phyloP scores from a whole-genome alignment of 2,797 vertebrate species.

The Neosilurus mollespiculum region DNA sequence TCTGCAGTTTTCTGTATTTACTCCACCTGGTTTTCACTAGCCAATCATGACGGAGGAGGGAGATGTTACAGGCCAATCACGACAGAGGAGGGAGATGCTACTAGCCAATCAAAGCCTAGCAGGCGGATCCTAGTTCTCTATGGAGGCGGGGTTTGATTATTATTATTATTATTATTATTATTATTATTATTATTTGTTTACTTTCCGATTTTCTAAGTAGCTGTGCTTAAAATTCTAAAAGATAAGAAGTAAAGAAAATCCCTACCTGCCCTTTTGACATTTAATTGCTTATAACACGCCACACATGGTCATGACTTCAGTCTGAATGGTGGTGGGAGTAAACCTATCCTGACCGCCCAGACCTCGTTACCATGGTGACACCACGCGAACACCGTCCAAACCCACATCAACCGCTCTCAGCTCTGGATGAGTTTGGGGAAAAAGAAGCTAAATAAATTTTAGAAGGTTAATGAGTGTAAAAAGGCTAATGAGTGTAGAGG shows the following conservation, averaged over 20 bases:
- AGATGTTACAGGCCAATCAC: neutral
- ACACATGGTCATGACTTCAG: neutral
- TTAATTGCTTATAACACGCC: neutral
- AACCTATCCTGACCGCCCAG: too few species aligned
- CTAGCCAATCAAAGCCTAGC: neutral
- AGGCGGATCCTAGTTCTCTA: neutral
- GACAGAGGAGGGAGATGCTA: too few species aligned
- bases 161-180: too few species aligned
- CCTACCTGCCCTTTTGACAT: neutral
- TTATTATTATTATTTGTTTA: too few species aligned
- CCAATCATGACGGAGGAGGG: neutral
- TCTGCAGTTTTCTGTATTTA: neutral
- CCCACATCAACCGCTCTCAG: neutral
- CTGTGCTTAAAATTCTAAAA: neutral
- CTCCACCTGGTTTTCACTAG: neutral
- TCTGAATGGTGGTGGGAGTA: neutral
- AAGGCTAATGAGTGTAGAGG: constrained; percentile 32
- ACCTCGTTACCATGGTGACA: constrained; percentile 10
- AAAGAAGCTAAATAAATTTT: too few species aligned
- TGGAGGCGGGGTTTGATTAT: neutral
- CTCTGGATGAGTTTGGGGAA: too few species aligned
- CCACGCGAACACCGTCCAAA: neutral
- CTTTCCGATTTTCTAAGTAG: neutral
- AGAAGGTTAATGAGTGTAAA: neutral
- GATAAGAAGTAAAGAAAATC: neutral